Evolutionary conservation across 2,113 vertebrate genomes (phyloP).

Genomic region (Burhinus oedicnemus): DNA sequence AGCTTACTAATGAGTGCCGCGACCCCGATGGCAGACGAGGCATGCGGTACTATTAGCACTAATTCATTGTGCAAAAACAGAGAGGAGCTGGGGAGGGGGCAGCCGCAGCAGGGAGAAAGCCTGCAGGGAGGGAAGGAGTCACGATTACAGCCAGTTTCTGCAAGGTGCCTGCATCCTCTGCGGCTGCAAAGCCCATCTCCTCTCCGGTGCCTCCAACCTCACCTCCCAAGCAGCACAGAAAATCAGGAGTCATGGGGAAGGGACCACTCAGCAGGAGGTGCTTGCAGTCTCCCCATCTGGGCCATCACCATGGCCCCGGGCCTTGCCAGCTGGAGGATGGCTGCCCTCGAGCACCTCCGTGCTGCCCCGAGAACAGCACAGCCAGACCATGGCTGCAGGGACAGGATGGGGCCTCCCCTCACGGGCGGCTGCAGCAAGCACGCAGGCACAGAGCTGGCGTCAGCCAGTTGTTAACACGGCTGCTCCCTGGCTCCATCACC

Average conservation of each 20-base stretch:
- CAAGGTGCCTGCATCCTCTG: background rate
- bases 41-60: background rate
- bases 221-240: background rate
- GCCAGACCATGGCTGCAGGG: background rate
- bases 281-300: background rate
- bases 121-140: background rate
- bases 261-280: background rate
- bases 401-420: background rate
- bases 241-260: background rate
- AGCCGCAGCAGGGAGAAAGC: background rate
- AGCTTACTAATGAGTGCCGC: background rate
- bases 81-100: background rate
- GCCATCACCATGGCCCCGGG: background rate
- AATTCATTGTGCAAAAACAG: constrained; percentile 18
- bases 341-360: background rate
- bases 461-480: background rate
- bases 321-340: background rate
- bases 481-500: background rate
- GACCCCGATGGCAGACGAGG: background rate
- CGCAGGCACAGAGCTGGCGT: background rate
- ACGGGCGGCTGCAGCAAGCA: accelerated
- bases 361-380: background rate
- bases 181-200: background rate
- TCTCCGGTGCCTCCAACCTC: background rate
- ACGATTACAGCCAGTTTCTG: background rate